phyloP scores from a whole-genome alignment of 2,888 invertebrate genomes.

The Drosophila dives region DNA sequence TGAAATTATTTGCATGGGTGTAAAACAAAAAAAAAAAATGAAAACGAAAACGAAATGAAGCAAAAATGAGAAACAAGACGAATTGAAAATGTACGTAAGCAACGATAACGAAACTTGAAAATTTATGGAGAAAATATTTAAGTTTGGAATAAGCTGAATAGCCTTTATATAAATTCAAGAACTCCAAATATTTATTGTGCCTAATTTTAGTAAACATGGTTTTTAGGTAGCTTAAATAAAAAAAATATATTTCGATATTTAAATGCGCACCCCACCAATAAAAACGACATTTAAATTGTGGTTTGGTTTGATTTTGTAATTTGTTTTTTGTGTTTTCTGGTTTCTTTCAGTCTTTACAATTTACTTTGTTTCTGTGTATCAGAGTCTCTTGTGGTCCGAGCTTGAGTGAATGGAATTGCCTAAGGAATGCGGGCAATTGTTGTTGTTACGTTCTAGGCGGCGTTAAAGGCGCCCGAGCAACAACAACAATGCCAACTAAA shows the following conservation, averaged over 20 bases:
- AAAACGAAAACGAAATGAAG: neutral
- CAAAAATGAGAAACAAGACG: neutral
- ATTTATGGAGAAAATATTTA: neutral
- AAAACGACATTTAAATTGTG: slow-evolving; percentile 14
- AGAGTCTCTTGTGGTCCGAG: slow-evolving; percentile 59
- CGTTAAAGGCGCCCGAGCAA: slow-evolving; percentile 40
- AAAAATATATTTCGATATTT: neutral
- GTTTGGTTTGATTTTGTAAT: slow-evolving; percentile 11
- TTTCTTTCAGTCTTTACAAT: slow-evolving; percentile 52
- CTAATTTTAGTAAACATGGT: neutral
- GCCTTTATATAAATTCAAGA: neutral
- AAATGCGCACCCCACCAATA: neutral
- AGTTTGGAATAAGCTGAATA: neutral
- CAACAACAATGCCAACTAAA: slow-evolving; percentile 31
- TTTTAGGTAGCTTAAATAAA: neutral
- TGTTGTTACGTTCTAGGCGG: slow-evolving; percentile 16
- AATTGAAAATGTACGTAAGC: neutral
- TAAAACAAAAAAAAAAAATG: neutral
- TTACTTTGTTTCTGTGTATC: neutral
- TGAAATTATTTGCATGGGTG: neutral
- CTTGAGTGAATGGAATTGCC: slow-evolving; percentile 17
- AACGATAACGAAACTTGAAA: neutral
- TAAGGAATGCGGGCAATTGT: slow-evolving; percentile 34
- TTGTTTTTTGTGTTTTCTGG: slow-evolving; percentile 22
- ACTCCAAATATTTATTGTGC: neutral